Evolutionary conservation across 2,888 invertebrate genomes (phyloP), one percentile per base, ranked within the genome.

Genomic region (Lithophane leautieri): DNA sequence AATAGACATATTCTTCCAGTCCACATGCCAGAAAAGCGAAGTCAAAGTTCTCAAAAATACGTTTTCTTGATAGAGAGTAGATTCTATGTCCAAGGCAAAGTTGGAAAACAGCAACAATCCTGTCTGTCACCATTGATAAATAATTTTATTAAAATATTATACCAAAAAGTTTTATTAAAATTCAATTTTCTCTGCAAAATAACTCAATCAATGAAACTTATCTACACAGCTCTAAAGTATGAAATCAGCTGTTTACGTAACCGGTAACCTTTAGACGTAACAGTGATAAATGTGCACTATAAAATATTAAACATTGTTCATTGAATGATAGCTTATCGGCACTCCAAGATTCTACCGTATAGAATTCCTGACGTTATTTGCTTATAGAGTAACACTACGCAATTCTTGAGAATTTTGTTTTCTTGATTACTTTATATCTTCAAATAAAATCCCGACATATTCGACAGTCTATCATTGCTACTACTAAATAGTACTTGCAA

Each of bases 321-420:
- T 80, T 79, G 62, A 83, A 63, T 79, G 62, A 63, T 79, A 72
- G n/a, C 79, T 68, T 79, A 80, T 79, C 80, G 54, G 0, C 40
- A 42, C 40, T 58, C 62, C 9, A 44, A 58, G 50, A 67, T 67
- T 67, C 16, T 56, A 34, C 60, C 3, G 22, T 28, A 14, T 8
- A 73, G 19, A 34, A 80, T 25, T 34, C 12, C 19, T 2, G 4
- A 7, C 3, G 25, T 34, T 77, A 61, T 42, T 73, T 54, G 50
- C 72, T 56, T 50, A 44, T 22, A 34, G 9, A 76, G 28, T 28
- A 56, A 12, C 9, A n/a, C 19, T 44, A 22, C 14, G 61, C 14
- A 34, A 11, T 60, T 19, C 28, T 6, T 22, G 34, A 12, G 22
- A 12, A 34, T 34, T 11, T 28, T 22, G 3, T 61, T 56, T 25